These are phyloP conservation scores for Gallinago undulata DNA, from an alignment of 2,113 vertebrate genomes.

Conservation along the genomic window DNA sequence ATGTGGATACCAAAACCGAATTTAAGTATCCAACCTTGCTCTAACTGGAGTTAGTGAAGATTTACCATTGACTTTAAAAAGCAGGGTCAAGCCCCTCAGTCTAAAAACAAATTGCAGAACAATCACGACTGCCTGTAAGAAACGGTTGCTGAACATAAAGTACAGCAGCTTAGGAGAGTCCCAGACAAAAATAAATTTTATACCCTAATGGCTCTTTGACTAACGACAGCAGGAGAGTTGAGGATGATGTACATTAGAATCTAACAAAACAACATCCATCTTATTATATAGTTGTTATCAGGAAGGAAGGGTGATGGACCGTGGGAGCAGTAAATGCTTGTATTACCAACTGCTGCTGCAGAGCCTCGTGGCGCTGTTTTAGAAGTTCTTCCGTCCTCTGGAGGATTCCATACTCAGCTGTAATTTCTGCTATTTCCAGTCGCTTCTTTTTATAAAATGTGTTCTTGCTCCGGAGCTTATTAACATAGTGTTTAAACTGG, in stretches of 20 bases:
- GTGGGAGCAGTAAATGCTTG: background rate
- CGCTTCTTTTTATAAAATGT: slow-evolving; percentile 89
- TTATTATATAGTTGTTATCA: background rate
- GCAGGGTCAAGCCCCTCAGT: background rate
- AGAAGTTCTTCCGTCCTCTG: slow-evolving; percentile 93
- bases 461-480: slow-evolving; percentile 89
- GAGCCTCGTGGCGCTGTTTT: slow-evolving; percentile 80
- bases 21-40: background rate
- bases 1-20: background rate
- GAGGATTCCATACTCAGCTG: slow-evolving; percentile 88
- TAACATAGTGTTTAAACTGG: slow-evolving; percentile 91
- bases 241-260: background rate
- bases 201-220: background rate
- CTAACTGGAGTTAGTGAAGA: background rate
- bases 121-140: background rate
- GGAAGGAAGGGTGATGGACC: background rate
- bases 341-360: slow-evolving; percentile 90
- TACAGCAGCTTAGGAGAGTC: background rate
- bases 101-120: background rate
- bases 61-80: slow-evolving; percentile 3
- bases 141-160: background rate
- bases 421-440: slow-evolving; percentile 86
- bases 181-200: background rate
- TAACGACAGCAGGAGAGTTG: background rate
- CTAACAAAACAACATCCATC: background rate